Evolutionary conservation across 2,113 vertebrate species (phyloP).

Genomic region (Blennius ocellaris): DNA sequence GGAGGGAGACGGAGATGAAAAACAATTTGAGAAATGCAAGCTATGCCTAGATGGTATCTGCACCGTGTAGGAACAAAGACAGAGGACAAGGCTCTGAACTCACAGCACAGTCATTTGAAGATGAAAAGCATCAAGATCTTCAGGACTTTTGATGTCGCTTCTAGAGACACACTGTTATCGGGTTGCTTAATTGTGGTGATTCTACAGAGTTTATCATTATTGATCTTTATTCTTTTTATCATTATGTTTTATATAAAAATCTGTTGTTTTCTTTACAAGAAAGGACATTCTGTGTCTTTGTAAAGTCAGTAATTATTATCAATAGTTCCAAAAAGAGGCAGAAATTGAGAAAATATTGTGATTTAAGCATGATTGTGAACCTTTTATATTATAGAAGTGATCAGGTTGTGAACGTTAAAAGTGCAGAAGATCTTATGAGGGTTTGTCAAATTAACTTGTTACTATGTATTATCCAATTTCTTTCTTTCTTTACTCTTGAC

Average conservation of each 20-base stretch:
- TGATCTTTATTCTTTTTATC: constrained; percentile 10
- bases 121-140: constrained; percentile 67
- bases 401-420: constrained; percentile 1
- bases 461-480: constrained; percentile 22
- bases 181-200: constrained; percentile 34
- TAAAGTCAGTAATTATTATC: not conserved
- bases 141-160: constrained; percentile 57
- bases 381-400: not conserved
- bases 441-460: not conserved
- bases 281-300: constrained; percentile 3
- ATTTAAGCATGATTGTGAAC: not conserved
- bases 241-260: not conserved
- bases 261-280: not conserved
- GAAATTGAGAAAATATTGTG: not conserved
- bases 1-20: constrained; percentile 67
- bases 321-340: not conserved
- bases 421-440: not conserved
- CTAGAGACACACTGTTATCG: constrained; percentile 28
- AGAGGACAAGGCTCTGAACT: constrained; percentile 59
- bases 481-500: constrained; percentile 1
- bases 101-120: constrained; percentile 64
- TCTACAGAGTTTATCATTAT: constrained; percentile 30
- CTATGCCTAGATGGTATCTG: constrained; percentile 76
- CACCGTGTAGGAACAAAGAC: constrained; percentile 69
- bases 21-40: constrained; percentile 71